Percentiles rank a stretch among this genome's conserved stretches.
These are phyloP conservation scores for Urosaurus nigricauda DNA, from an alignment of 2,797 vertebrate genomes.

Conservation along the genomic window DNA sequence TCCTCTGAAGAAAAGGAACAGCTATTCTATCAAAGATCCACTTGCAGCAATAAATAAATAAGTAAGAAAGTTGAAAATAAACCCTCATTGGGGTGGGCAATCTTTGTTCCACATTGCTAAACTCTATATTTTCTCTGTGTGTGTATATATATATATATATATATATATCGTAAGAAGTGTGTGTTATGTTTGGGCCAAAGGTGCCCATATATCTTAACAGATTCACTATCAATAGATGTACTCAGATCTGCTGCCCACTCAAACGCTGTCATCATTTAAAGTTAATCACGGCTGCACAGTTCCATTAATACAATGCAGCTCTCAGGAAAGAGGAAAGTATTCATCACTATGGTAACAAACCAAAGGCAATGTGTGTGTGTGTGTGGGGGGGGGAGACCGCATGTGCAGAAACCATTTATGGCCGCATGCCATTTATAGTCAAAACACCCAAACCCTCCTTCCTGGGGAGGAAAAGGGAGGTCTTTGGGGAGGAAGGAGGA, in stretches of 20 bases:
- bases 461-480: constrained; percentile 65
- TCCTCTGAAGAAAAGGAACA: neutral
- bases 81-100: fast-evolving
- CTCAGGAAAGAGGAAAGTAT: constrained; percentile 70
- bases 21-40: neutral
- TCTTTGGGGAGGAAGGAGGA: neutral
- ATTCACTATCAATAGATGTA: fast-evolving
- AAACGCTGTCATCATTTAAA: neutral
- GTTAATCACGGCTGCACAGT: neutral
- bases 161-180: neutral
- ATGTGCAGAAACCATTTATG: constrained; percentile 68
- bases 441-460: constrained; percentile 65
- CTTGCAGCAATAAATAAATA: neutral
- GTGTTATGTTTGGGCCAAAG: neutral
- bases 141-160: neutral
- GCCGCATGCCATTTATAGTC: constrained; percentile 69
- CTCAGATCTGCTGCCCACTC: constrained; percentile 8
- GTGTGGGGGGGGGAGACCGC: neutral
- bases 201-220: neutral
- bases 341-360: constrained; percentile 72
- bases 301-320: constrained; percentile 18
- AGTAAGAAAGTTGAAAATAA: no score
- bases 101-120: neutral
- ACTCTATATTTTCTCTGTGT: neutral
- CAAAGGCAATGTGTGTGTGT: constrained; percentile 10